Evolutionary conservation across 2,888 invertebrate species (phyloP).

Genomic region (Thymelicus sylvestris): DNA sequence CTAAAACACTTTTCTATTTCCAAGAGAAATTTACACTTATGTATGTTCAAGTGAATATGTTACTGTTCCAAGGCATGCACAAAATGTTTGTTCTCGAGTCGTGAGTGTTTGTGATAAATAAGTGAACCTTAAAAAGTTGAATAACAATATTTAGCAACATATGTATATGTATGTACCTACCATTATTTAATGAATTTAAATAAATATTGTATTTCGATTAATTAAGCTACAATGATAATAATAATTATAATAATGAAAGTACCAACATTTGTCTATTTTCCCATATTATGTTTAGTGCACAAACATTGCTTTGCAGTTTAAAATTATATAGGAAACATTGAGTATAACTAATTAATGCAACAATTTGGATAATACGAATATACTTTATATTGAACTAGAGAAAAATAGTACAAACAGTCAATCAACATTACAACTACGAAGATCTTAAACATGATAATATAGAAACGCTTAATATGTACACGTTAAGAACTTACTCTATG

Average conservation of each 20-base stretch:
- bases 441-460: conserved; percentile 16
- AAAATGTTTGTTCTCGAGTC: no score
- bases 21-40: no score
- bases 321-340: background rate
- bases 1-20: no score
- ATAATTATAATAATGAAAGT: background rate
- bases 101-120: no score
- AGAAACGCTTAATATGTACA: conserved; percentile 10
- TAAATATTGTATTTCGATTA: background rate
- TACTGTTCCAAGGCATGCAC: no score
- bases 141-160: no score
- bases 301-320: background rate
- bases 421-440: conserved; percentile 15
- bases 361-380: background rate
- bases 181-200: background rate
- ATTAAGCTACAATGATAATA: background rate
- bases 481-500: conserved; percentile 40
- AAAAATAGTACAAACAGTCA: conserved; percentile 17
- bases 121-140: no score
- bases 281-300: background rate
- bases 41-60: no score
- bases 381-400: conserved; percentile 5
- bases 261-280: no score
- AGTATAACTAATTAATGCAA: conserved; percentile 2
- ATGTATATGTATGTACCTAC: background rate